These are phyloP conservation scores for Halisarca cf. caerulea DNA, from an alignment of 37 sponge, comb jelly and placozoan species.

Conservation along the genomic window DNA sequence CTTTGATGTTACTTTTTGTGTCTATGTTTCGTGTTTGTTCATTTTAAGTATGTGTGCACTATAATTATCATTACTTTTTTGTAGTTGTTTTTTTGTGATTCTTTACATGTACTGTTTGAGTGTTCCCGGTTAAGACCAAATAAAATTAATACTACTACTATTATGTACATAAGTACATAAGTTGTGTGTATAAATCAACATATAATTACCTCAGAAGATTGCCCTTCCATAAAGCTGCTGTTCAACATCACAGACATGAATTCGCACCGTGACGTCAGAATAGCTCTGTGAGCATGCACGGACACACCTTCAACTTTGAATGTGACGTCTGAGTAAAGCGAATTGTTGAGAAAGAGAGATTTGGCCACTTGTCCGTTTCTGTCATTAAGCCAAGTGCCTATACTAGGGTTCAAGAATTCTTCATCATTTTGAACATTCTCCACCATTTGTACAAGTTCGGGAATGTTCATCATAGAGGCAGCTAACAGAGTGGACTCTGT, in stretches of 20 bases:
- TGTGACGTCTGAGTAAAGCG: slow-evolving; percentile 61
- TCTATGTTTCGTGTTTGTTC: too few relatives aligned
- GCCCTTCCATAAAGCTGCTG: slow-evolving; percentile 65
- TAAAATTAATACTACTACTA: too few relatives aligned
- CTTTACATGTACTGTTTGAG: too few relatives aligned
- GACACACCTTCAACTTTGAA: slow-evolving; percentile 61
- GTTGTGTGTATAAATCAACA: too few relatives aligned
- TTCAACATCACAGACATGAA: slow-evolving; percentile 88
- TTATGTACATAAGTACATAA: too few relatives aligned
- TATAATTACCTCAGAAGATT: slow-evolving; percentile 61
- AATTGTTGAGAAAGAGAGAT: slow-evolving; percentile 71
- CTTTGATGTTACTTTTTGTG: too few relatives aligned
- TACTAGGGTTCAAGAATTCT: slow-evolving; percentile 87
- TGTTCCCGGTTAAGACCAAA: too few relatives aligned
- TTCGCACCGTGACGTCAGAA: slow-evolving; percentile 73
- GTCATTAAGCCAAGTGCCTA: slow-evolving; percentile 89
- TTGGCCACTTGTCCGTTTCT: slow-evolving; percentile 63
- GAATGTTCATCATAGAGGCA: slow-evolving; percentile 64
- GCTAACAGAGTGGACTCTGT: slow-evolving; percentile 56
- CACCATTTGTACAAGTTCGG: slow-evolving; percentile 64
- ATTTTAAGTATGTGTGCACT: too few relatives aligned
- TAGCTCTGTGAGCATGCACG: slow-evolving; percentile 73
- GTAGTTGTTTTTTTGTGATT: too few relatives aligned
- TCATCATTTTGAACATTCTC: slow-evolving; percentile 67
- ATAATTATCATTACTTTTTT: too few relatives aligned